A percentile compares a stretch with the other conserved stretches of the same genome.
These are phyloP conservation scores for Centruroides sculpturatus DNA, from an alignment of 1,140 invertebrate genomes.

Conservation along the genomic window DNA sequence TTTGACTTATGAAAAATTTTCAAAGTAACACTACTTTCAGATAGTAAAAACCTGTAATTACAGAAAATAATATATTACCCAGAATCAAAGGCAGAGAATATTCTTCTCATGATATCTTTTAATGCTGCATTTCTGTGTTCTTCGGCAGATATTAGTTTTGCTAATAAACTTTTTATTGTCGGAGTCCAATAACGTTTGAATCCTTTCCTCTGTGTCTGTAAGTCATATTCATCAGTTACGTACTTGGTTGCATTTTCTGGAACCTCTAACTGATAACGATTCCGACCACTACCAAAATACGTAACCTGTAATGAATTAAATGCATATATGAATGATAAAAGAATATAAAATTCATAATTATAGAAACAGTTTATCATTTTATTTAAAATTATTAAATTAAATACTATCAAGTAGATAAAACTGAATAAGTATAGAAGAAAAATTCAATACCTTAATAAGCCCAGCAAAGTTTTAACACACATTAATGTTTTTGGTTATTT, in stretches of 20 bases:
- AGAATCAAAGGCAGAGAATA: conserved; percentile 80
- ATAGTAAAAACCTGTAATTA: too few relatives aligned
- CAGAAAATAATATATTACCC: conserved; percentile 15
- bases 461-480: too few relatives aligned
- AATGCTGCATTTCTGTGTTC: conserved; percentile 56
- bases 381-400: too few relatives aligned
- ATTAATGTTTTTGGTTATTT: too few relatives aligned
- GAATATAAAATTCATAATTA: too few relatives aligned
- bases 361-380: too few relatives aligned
- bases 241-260: conserved; percentile 55
- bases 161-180: conserved; percentile 57
- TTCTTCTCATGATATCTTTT: conserved; percentile 70
- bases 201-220: conserved; percentile 75
- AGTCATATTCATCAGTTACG: conserved; percentile 50
- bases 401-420: too few relatives aligned
- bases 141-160: conserved; percentile 62
- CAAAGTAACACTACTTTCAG: too few relatives aligned
- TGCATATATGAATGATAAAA: too few relatives aligned
- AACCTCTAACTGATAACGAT: conserved; percentile 85
- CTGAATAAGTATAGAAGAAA: too few relatives aligned
- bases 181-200: conserved; percentile 68
- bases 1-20: too few relatives aligned
- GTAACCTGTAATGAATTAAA: conserved; percentile 35
- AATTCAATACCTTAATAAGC: too few relatives aligned
- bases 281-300: conserved; percentile 74